Base-by-base conservation (phyloP, 2,797 vertebrate genomes). In the Melanotaenia parkinsoni region DNA sequence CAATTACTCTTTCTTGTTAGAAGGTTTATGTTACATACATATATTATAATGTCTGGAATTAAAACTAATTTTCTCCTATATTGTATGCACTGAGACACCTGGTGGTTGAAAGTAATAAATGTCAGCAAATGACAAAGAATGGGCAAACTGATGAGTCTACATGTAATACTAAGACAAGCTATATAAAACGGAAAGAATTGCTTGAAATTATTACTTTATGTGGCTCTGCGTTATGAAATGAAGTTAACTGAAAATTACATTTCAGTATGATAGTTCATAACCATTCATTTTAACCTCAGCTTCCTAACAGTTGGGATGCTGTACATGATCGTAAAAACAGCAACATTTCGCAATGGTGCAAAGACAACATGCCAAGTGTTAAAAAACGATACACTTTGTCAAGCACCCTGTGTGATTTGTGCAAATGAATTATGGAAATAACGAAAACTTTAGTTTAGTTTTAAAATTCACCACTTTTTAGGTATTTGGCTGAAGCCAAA, bases 91-190 rank as follows among this genome's bases (percentile, higher is more conserved):
- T 10, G 68, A 56, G 77, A 81, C 77, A 77, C 61, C 81, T 26
- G 79, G 77, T 81, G 84, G 77, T 58, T n/a, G 38, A 26, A 1
- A 3, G 13, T 32, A 26, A 62, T 30, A 79, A 56, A 22, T 70
- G 74, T 4, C 8, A 12, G 14, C 6, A 47, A 9, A 12, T 18
- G 3, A 9, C 22, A 37, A 28, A 45, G 2, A 38, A 18, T 56
- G 30, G 26, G 3, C 28, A 33, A 67, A 45, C 24, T 47, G 1
- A 47, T 47, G 35, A 37, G 35, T 38, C 12, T 38, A 38, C 11
- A 38, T 38, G 12, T 13, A 13, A 38, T 13, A 16, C n/a, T 12
- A 58, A 35, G 18, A 58, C 32, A 35, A 16, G 4, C 14, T 14
- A 43, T 43, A 16, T 14, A 13, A 43, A 12, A 38, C 12, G 3